Evolutionary conservation across 2,888 invertebrate species (phyloP), one percentile per base, ranked within the genome.

Genomic region (Sarcophaga rosellei): DNA sequence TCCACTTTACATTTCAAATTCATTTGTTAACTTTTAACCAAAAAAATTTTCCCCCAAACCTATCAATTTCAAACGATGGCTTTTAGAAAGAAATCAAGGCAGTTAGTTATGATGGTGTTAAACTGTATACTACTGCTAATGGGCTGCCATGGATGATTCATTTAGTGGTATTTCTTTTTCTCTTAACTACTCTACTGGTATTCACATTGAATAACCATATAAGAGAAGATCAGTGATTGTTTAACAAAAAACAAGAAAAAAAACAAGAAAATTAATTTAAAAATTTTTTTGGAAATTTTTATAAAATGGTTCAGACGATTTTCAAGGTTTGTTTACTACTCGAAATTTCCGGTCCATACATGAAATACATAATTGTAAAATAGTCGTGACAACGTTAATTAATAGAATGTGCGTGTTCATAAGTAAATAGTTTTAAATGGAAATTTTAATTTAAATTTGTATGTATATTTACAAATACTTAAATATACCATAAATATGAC

Each of bases 301-400:
- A 15, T 1, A 4, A 53, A 53, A 15, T 15, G 4, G 15, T 53
- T 15, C 15, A 8, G 1, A 53, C 17, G 4, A 17, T 17, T 53
- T 72, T 73, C 72, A 73, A 73, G 72, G 72, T 61, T 73, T 44
- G n/a, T 35, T 44, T 73, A 44, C 21, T 25, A 44, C 20, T 44
- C 17, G 59, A 61, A 73, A 61, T 61, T 73, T 73, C 72, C 72
- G 72, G 61, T 73, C 21, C 0, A 61, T 59, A 73, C 44, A 21
- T n/a, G 25, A 25, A 25, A 73, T 10, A 4, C 23, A 25, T 0
- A 59, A 73, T 70, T 57, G 59, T 25, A 15, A 59, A 53, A 73
- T 17, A 61, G 20, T 72, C 59, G 59, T 57, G 61, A 61, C 15
- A 6, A 17, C 4, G 17, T 15, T 53, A 17, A 53, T 53, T 12